Base-by-base conservation (phyloP, 2,797 vertebrate genomes). In the Gobionotothen gibberifrons region DNA sequence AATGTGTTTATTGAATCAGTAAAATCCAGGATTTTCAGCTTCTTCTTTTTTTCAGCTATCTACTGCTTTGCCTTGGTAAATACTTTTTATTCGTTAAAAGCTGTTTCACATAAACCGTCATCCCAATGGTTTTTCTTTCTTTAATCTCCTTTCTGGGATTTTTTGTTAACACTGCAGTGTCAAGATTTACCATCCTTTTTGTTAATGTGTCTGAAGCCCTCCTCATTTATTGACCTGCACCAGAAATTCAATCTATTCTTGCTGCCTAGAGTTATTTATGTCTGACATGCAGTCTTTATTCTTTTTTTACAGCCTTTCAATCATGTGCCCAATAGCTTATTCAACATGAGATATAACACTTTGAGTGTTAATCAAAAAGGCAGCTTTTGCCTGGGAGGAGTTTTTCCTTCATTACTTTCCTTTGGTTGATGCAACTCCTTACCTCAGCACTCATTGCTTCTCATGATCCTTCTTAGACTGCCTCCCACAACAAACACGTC, bases 201-300 rank as follows among this genome's bases (percentile, higher is more conserved):
- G 32, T 36, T 76, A 22, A 62, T 68, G 40, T 32, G 32, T 76
- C 58, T 65, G 60, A 58, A 53, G 54, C 58, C 19, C 48, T 80
- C 47, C 13, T 15, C 65, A n/a, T 74, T 80, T 82, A 84, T 69
- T 69, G 78, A 60, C 64, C 53, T 54, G 51, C n/a, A 48, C 19
- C 29, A 74, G 29, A 69, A 39, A 59, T 75, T 48, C 39, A 72
- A 55, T 63, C 64, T 43, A 56, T 74, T 76, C 36, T 39, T 54
- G 64, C 69, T 52, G 52, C 48, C 75, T 72, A 1, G 0, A 64
- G 60, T 71, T 68, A 71, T 69, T 80, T 65, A 85, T 74, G 80
- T 68, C 55, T 56, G 59, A 65, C 66, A 53, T 17, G 16, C 60
- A 40, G 32, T 46, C 42, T 15, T 67, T 15, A n/a, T 42, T 26